Conservation (phyloP, 2,888 invertebrate genomes). For the Drosophila kambysellisi region DNA sequence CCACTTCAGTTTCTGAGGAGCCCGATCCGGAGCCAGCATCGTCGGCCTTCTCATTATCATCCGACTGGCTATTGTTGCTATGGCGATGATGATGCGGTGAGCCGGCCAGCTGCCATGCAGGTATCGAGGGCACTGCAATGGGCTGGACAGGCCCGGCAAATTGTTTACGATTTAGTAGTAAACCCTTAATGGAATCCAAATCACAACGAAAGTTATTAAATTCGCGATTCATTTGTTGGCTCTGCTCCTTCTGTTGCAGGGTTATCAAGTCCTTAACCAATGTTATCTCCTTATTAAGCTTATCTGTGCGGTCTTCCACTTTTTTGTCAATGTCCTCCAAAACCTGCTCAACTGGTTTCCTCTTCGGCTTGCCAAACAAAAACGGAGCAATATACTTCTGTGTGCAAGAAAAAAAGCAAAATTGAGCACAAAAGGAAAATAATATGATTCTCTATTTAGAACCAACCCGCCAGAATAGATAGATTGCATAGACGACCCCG, state of each 20-base stretch:
- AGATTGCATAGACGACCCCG: slow-evolving; percentile 91
- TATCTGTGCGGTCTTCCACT: slow-evolving; percentile 87
- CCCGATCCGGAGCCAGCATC: slow-evolving; percentile 88
- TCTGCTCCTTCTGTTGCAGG: slow-evolving; percentile 82
- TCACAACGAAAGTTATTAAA: slow-evolving; percentile 89
- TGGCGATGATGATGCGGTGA: slow-evolving; percentile 82
- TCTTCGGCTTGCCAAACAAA: slow-evolving; percentile 89
- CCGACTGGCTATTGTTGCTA: slow-evolving; percentile 80
- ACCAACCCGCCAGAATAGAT: slow-evolving; percentile 92
- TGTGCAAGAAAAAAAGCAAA: slow-evolving; percentile 13
- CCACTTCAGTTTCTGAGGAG: slow-evolving; percentile 90
- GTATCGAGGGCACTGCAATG: slow-evolving; percentile 88
- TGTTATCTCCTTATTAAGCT: slow-evolving; percentile 88
- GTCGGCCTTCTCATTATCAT: slow-evolving; percentile 86
- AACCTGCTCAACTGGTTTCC: slow-evolving; percentile 88
- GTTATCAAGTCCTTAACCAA: slow-evolving; percentile 89
- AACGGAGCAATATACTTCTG: slow-evolving; percentile 89
- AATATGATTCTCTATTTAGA: background rate
- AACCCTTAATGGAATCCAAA: slow-evolving; percentile 90
- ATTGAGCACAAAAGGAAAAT: background rate
- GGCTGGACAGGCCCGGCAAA: slow-evolving; percentile 90
- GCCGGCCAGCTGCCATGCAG: slow-evolving; percentile 91
- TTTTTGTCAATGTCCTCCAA: slow-evolving; percentile 89
- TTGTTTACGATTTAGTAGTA: slow-evolving; percentile 91
- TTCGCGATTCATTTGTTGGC: slow-evolving; percentile 87